Evolutionary conservation across 2,888 invertebrate species (phyloP), one percentile per base, ranked within the genome.

Genomic region (Fragum sueziense): DNA sequence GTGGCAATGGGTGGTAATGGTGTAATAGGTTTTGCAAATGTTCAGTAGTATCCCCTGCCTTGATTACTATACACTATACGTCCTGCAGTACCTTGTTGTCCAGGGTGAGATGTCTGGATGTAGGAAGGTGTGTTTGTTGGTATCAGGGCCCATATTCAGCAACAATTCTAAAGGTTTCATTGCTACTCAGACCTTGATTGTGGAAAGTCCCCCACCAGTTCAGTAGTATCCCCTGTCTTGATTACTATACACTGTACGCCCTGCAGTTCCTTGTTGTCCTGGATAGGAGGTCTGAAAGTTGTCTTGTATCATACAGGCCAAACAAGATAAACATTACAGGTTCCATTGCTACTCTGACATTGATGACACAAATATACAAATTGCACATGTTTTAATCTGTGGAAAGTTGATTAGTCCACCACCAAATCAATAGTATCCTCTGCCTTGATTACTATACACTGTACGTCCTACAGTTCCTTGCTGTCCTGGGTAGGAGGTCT

Each of bases 401-500:
- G n/a, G n/a, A n/a, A n/a, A n/a, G n/a, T n/a, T n/a, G n/a, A n/a
- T n/a, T n/a, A n/a, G n/a, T n/a, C n/a, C n/a, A n/a, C n/a, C n/a
- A n/a, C n/a, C n/a, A n/a, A n/a, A n/a, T 47, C 47, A 70, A 29
- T 65, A 74, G 67, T 70, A 79, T 47, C 70, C 70, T 2, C 79
- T 37, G n/a, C 70, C 67, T 61, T 70, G 74, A 27, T 34, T 61
- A 27, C 47, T 52, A 41, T 80, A 83, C 20, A 65, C 69, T n/a
- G 82, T 71, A 33, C 82, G 61, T 52, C 82, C 82, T 20, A 74
- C 41, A 3, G 76, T 69, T 4, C 80, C 80, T n/a, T 79, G 79
- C 52, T 85, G 82, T 22, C 80, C 85, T 22, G 77, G 75, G 61
- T 79, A 82, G 9, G 76, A 71, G n/a, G 76, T 79, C 80, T 81